Evolutionary conservation across 2,888 invertebrate species (phyloP).

Genomic region (Drosophila kanekoi): DNA sequence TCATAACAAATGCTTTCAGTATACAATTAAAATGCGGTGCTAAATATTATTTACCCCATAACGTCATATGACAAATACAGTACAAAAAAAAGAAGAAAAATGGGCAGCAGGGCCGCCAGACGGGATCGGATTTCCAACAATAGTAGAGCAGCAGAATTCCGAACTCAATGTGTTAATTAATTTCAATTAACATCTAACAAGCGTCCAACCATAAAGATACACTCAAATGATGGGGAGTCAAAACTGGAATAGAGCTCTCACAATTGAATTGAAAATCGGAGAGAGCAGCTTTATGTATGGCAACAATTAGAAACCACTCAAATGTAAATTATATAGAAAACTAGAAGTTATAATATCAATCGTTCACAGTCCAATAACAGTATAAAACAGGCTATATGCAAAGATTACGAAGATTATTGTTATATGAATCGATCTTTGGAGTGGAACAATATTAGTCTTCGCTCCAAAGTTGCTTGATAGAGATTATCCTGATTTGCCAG

Average conservation of each 20-base stretch:
- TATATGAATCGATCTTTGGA: too few relatives aligned
- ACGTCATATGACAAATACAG: constrained; percentile 73
- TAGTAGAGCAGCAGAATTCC: constrained; percentile 21
- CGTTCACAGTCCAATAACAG: too few relatives aligned
- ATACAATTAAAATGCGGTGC: constrained; percentile 55
- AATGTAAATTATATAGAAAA: too few relatives aligned
- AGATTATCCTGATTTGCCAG: too few relatives aligned
- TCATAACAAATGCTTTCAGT: constrained; percentile 63
- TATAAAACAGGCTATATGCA: too few relatives aligned
- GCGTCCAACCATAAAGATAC: constrained; percentile 30
- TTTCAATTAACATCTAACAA: constrained; percentile 77
- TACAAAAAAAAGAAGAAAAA: neutral
- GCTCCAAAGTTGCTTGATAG: too few relatives aligned
- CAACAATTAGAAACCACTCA: constrained; percentile 1
- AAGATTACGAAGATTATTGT: too few relatives aligned
- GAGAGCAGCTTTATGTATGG: constrained; percentile 10
- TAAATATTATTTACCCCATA: constrained; percentile 49
- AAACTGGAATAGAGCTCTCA: constrained; percentile 25
- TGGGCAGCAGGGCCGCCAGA: constrained; percentile 13
- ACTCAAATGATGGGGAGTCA: constrained; percentile 11
- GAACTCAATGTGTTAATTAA: constrained; percentile 73
- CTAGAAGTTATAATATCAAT: too few relatives aligned
- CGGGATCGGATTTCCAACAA: constrained; percentile 49
- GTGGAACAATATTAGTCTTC: too few relatives aligned
- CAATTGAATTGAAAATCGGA: constrained; percentile 54